These are phyloP conservation scores for Bufo bufo DNA, from an alignment of 2,113 vertebrate genomes.

Conservation along the genomic window DNA sequence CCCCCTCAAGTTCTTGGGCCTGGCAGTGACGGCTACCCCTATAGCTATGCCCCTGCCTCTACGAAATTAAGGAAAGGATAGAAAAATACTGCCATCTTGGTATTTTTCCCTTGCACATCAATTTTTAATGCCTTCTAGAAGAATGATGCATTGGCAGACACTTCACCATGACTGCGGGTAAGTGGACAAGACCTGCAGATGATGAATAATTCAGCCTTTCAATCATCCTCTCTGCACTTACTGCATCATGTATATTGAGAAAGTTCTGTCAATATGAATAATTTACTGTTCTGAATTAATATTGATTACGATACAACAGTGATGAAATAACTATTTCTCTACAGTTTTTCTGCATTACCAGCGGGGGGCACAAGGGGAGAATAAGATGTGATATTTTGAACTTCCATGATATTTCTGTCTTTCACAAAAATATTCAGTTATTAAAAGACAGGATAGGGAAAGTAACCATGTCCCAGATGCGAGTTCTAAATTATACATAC, in stretches of 20 bases:
- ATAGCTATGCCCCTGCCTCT: no score
- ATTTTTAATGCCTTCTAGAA: neutral
- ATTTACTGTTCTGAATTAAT: conserved; percentile 37
- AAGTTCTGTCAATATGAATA: conserved; percentile 29
- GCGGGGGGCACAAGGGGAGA: neutral
- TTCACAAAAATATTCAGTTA: no score
- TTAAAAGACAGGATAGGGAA: no score
- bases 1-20: no score
- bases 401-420: neutral
- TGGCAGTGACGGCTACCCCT: no score
- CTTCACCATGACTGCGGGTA: neutral
- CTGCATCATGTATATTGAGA: conserved; percentile 2
- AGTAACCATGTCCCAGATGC: no score
- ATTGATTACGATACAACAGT: conserved; percentile 27
- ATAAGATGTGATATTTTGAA: neutral
- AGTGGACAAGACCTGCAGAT: neutral
- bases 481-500: no score
- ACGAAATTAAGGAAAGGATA: neutral
- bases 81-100: neutral
- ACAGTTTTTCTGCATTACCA: neutral
- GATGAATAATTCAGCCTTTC: conserved; percentile 46
- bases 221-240: conserved; percentile 24
- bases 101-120: neutral
- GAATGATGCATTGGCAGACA: conserved; percentile 2
- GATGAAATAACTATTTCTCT: neutral